These are phyloP conservation scores for Branchipolynoe longqiensis DNA, from an alignment of 2,888 invertebrate species.

Conservation along the genomic window DNA sequence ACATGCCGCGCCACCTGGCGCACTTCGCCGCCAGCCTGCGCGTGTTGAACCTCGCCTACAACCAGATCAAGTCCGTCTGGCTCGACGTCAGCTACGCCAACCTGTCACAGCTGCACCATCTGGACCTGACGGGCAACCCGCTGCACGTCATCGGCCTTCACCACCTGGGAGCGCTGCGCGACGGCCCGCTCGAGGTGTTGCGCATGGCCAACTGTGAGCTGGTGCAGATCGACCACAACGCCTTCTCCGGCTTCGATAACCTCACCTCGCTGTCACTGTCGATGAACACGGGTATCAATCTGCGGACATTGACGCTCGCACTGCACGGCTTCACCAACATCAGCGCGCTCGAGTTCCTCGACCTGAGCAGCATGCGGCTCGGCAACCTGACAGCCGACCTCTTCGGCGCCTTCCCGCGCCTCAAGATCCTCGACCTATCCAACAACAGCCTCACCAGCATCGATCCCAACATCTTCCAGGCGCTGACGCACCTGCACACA, in stretches of 20 bases:
- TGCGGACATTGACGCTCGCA: conserved; percentile 37
- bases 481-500: conserved; percentile 59
- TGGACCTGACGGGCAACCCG: conserved; percentile 67
- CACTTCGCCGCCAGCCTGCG: conserved; percentile 66
- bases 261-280: conserved; percentile 66
- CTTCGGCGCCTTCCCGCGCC: conserved; percentile 60
- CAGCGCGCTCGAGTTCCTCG: conserved; percentile 62
- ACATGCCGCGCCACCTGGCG: conserved; percentile 65
- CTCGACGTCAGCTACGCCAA: conserved; percentile 62
- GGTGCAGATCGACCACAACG: conserved; percentile 59
- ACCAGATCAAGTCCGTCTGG: conserved; percentile 63
- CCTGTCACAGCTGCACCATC: conserved; percentile 57
- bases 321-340: conserved; percentile 56
- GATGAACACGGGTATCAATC: conserved; percentile 61
- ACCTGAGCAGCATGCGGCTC: conserved; percentile 65
- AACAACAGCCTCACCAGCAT: conserved; percentile 64
- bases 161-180: conserved; percentile 63
- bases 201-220: conserved; percentile 65
- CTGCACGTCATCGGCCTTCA: conserved; percentile 58
- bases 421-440: conserved; percentile 62
- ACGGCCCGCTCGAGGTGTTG: conserved; percentile 63
- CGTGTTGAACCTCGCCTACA: conserved; percentile 65
- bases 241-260: conserved; percentile 62
- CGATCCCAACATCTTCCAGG: conserved; percentile 59
- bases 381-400: conserved; percentile 62